A percentile compares a stretch with the other conserved stretches of the same genome.
Conservation (phyloP, 2,888 invertebrate species). For the Rhodophaea formosa region DNA sequence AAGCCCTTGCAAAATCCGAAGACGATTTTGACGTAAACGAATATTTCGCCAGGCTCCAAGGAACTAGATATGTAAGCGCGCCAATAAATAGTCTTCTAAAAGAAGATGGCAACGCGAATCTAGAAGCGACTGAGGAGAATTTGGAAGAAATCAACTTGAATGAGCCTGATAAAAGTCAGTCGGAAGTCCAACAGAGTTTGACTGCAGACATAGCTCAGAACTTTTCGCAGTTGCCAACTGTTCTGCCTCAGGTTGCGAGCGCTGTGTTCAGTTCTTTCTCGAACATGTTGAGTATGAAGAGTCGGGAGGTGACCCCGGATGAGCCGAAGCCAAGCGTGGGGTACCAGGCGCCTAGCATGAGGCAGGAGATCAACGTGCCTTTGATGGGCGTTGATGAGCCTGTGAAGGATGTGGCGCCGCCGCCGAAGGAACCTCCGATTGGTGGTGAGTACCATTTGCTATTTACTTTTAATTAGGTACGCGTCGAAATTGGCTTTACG, state of each 20-base stretch:
- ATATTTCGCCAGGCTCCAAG: constrained; percentile 72
- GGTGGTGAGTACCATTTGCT: constrained; percentile 48
- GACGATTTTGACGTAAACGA: constrained; percentile 77
- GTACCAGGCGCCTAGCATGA: constrained; percentile 40
- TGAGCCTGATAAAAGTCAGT: constrained; percentile 46
- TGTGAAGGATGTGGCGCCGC: constrained; percentile 52
- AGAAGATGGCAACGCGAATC: constrained; percentile 73
- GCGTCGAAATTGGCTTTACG: no score
- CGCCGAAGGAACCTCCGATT: constrained; percentile 59
- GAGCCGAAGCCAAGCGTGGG: constrained; percentile 34
- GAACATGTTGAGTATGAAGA: constrained; percentile 70
- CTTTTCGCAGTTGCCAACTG: constrained; percentile 80
- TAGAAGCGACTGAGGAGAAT: constrained; percentile 66
- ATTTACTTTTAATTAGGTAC: background rate
- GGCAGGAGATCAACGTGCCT: constrained; percentile 35
- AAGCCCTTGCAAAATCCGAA: constrained; percentile 51
- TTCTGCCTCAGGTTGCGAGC: constrained; percentile 82
- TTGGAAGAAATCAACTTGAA: constrained; percentile 68
- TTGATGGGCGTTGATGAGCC: constrained; percentile 46
- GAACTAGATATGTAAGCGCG: constrained; percentile 70
- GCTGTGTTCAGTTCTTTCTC: constrained; percentile 84
- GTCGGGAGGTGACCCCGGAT: constrained; percentile 61
- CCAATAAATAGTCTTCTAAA: constrained; percentile 63
- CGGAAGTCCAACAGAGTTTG: constrained; percentile 56
- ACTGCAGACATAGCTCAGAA: constrained; percentile 77